These are phyloP conservation scores for Hydrozoanthus tunicans DNA, from an alignment of 64 coral and sea anemone species.

Conservation along the genomic window DNA sequence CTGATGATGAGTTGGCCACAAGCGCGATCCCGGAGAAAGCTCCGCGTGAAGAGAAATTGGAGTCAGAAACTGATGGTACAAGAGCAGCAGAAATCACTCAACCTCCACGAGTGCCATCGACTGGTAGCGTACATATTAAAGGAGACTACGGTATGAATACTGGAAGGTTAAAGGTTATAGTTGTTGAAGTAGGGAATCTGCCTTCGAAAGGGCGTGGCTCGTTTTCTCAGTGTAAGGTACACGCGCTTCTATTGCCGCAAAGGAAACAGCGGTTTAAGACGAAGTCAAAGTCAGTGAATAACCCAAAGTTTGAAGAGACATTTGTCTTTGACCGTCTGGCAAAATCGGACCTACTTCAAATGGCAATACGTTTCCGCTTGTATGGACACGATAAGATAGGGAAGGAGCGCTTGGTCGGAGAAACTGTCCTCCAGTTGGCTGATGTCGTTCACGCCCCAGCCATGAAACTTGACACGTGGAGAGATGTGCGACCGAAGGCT, in stretches of 20 bases:
- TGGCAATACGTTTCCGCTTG: conserved; percentile 76
- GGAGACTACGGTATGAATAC: conserved; percentile 71
- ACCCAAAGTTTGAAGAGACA: conserved; percentile 80
- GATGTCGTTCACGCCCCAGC: conserved; percentile 68
- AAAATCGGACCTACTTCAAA: conserved; percentile 80
- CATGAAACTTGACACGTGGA: conserved; percentile 69
- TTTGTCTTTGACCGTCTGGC: conserved; percentile 88
- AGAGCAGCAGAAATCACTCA: neutral
- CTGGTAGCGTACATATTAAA: conserved; percentile 64
- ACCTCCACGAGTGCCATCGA: too few relatives aligned
- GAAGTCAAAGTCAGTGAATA: conserved; percentile 63
- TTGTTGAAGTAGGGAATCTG: conserved; percentile 74
- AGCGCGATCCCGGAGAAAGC: conserved; percentile 5
- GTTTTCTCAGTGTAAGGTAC: conserved; percentile 63
- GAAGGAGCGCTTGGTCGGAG: conserved; percentile 78
- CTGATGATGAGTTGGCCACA: conserved; percentile 46
- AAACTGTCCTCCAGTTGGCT: conserved; percentile 70
- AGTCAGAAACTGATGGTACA: conserved; percentile 34
- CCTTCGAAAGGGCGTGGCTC: conserved; percentile 75
- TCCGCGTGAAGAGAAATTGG: conserved; percentile 20
- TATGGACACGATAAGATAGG: conserved; percentile 80
- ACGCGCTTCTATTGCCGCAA: conserved; percentile 66
- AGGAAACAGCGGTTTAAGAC: conserved; percentile 87
- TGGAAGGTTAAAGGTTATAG: conserved; percentile 66
- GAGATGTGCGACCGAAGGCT: conserved; percentile 63